Conservation (phyloP, 2,888 invertebrate species). For the Athripsodes cinereus region DNA sequence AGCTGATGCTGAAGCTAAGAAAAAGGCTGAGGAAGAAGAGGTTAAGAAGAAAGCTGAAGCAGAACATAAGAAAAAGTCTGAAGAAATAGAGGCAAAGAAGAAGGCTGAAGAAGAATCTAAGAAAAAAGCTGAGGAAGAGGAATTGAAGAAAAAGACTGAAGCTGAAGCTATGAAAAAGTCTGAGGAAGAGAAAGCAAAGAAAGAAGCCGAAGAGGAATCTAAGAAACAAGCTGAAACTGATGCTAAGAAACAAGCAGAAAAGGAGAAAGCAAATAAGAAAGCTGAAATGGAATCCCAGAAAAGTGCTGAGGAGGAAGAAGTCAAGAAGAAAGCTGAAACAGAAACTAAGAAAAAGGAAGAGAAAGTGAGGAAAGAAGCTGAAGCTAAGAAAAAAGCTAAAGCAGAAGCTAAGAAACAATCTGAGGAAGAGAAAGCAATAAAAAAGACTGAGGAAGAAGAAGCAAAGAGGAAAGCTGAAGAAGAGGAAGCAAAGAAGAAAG, state of each 20-base stretch:
- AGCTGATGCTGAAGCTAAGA: background rate
- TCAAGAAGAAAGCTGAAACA: constrained; percentile 16
- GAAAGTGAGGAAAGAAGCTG: constrained; percentile 18
- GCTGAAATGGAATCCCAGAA: constrained; percentile 21
- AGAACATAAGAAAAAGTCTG: constrained; percentile 8
- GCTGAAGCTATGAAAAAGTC: constrained; percentile 9
- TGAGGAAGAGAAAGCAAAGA: constrained; percentile 10
- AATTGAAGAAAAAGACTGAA: constrained; percentile 7
- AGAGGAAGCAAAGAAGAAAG: constrained; percentile 24
- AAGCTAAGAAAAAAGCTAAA: constrained; percentile 14
- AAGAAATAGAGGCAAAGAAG: constrained; percentile 12
- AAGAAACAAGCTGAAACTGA: constrained; percentile 16
- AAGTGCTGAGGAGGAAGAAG: constrained; percentile 21
- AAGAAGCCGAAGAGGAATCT: constrained; percentile 23
- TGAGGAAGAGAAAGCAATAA: background rate
- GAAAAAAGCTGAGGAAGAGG: constrained; percentile 10
- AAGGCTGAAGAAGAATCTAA: constrained; percentile 11
- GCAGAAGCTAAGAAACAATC: constrained; percentile 13
- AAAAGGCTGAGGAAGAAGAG: constrained; percentile 10
- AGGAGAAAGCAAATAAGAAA: constrained; percentile 10
- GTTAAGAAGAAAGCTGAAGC: constrained; percentile 27
- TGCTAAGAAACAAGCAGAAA: constrained; percentile 20
- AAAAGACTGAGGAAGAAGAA: constrained; percentile 12
- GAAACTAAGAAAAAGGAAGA: constrained; percentile 24
- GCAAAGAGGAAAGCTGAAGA: constrained; percentile 23